These are phyloP conservation scores for Indicator maculatus DNA, from an alignment of 2,113 vertebrate species.

Conservation along the genomic window DNA sequence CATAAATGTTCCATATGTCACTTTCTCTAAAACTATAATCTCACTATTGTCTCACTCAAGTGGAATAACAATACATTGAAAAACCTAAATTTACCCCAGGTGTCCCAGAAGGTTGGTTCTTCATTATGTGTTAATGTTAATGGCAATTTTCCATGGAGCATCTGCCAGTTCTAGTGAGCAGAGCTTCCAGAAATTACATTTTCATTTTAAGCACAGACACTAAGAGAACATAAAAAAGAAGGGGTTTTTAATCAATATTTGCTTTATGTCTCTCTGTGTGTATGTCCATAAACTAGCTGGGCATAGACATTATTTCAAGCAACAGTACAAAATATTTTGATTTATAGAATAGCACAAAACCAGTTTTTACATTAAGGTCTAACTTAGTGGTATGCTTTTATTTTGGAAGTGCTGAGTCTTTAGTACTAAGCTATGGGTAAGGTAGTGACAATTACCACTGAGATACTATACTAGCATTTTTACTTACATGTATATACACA, in stretches of 20 bases:
- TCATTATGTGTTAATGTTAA: constrained; percentile 70
- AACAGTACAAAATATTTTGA: not conserved
- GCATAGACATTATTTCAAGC: not conserved
- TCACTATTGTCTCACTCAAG: constrained; percentile 56
- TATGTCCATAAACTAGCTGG: not conserved
- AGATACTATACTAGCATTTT: not conserved
- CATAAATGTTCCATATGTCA: constrained; percentile 56
- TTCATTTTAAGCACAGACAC: constrained; percentile 32
- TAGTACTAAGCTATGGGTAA: not conserved
- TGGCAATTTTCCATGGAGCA: constrained; percentile 60
- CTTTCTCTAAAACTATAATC: constrained; percentile 61
- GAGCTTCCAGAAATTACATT: constrained; percentile 35
- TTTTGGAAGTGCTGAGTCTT: not conserved
- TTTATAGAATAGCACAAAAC: not conserved
- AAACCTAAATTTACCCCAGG: constrained; percentile 65
- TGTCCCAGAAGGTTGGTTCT: constrained; percentile 58
- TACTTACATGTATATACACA: not conserved
- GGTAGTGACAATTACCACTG: not conserved
- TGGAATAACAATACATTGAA: constrained; percentile 54
- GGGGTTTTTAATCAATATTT: not conserved
- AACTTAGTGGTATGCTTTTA: not conserved
- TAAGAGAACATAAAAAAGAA: not conserved
- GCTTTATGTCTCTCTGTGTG: not conserved
- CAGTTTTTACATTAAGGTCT: not conserved
- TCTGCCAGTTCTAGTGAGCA: constrained; percentile 50